Evolutionary conservation across 2,888 invertebrate species (phyloP).

Genomic region (Sminthurides aquaticus): DNA sequence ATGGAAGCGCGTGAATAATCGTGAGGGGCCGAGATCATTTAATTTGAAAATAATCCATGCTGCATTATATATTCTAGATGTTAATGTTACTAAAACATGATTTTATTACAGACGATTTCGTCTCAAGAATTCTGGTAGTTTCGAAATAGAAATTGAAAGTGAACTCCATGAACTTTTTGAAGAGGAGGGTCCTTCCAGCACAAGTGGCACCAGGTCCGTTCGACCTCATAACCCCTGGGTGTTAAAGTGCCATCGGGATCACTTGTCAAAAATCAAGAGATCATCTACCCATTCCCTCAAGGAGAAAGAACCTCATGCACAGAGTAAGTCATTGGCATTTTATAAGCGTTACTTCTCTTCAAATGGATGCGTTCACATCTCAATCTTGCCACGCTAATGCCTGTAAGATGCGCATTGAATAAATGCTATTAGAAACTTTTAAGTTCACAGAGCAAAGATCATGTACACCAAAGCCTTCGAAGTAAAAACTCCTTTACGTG

Average conservation of each 20-base stretch:
- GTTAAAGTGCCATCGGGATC: conserved; percentile 51
- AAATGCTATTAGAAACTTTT: no score
- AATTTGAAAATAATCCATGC: no score
- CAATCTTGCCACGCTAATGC: background rate
- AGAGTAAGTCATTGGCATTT: conserved; percentile 30
- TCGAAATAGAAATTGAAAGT: conserved; percentile 45
- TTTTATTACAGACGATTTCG: conserved; percentile 45
- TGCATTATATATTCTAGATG: no score
- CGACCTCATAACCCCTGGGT: conserved; percentile 52
- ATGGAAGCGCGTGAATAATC: no score
- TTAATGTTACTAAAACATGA: background rate
- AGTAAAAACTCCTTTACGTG: no score
- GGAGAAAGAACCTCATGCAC: conserved; percentile 35
- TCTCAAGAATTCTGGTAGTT: conserved; percentile 47
- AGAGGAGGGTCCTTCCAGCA: conserved; percentile 27
- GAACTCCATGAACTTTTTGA: conserved; percentile 44
- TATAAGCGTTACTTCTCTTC: background rate
- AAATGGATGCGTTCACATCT: background rate
- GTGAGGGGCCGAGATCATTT: no score
- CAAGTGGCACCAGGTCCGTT: conserved; percentile 22
- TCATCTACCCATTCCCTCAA: conserved; percentile 27
- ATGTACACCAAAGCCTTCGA: no score
- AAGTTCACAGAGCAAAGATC: no score
- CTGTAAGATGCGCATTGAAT: no score
- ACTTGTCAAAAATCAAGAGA: conserved; percentile 46